Percentiles rank a stretch among this genome's conserved stretches.
Conservation (phyloP, 2,113 vertebrate species). For the Hippocampus zosterae region DNA sequence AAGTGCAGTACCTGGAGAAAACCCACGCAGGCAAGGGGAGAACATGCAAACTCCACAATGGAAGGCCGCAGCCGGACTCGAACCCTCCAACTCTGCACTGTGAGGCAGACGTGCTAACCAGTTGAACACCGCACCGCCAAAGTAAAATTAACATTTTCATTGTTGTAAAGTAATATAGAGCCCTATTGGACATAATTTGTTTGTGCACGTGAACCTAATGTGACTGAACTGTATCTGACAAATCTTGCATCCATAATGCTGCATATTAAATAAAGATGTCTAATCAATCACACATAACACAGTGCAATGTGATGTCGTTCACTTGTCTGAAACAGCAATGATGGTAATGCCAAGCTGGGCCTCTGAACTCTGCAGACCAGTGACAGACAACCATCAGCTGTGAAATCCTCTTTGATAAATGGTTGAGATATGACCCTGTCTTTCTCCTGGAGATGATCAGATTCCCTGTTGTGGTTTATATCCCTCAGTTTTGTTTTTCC, state of each 20-base stretch:
- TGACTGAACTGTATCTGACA: not conserved
- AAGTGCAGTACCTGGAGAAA: too few species aligned
- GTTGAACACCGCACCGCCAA: too few species aligned
- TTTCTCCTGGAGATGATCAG: conserved; percentile 72
- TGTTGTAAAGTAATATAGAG: too few species aligned
- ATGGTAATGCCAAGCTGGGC: conserved; percentile 55
- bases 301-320: conserved; percentile 50
- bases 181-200: not conserved
- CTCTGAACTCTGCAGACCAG: conserved; percentile 57
- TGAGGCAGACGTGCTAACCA: too few species aligned
- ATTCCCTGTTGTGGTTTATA: conserved; percentile 68
- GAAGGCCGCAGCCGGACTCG: too few species aligned
- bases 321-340: conserved; percentile 59
- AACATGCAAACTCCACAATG: too few species aligned
- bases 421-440: conserved; percentile 73
- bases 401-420: conserved; percentile 74
- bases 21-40: too few species aligned
- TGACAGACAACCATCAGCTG: conserved; percentile 68
- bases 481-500: conserved; percentile 41
- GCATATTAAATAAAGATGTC: not conserved
- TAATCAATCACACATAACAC: not conserved
- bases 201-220: not conserved
- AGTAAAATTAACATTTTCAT: too few species aligned
- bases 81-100: too few species aligned
- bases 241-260: not conserved